Conservation (phyloP, 2,113 vertebrate genomes). For the Mobula birostris region DNA sequence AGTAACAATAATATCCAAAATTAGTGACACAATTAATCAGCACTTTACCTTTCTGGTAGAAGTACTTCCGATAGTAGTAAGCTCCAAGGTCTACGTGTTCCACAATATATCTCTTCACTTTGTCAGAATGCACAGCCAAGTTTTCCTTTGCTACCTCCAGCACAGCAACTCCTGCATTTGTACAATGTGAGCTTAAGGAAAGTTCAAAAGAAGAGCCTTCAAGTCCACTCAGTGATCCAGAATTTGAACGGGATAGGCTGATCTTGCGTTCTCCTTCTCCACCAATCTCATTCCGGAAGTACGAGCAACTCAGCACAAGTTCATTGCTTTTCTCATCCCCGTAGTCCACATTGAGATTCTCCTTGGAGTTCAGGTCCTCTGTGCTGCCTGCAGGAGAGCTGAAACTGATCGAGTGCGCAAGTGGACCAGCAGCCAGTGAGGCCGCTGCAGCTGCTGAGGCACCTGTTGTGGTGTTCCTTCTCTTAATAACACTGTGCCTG, state of each 20-base stretch:
- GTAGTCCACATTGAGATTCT: conserved; percentile 72
- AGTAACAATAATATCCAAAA: neutral
- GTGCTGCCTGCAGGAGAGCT: conserved; percentile 88
- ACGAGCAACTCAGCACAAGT: conserved; percentile 84
- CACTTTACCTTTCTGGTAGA: conserved; percentile 81
- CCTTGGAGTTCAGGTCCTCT: conserved; percentile 82
- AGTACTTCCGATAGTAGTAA: conserved; percentile 87
- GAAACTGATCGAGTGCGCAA: conserved; percentile 78
- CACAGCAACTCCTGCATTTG: conserved; percentile 85
- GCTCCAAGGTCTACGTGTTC: conserved; percentile 89
- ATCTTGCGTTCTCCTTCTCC: conserved; percentile 77
- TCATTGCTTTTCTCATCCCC: conserved; percentile 92
- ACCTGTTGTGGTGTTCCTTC: conserved; percentile 85
- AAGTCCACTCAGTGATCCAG: conserved; percentile 67
- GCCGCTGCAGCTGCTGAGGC: conserved; percentile 86
- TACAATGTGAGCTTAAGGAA: conserved; percentile 78
- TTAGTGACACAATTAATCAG: neutral
- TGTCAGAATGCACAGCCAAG: conserved; percentile 70
- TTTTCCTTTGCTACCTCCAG: conserved; percentile 85
- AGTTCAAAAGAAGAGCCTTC: conserved; percentile 79
- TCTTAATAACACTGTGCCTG: conserved; percentile 76
- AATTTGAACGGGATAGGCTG: conserved; percentile 79
- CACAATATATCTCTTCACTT: conserved; percentile 82
- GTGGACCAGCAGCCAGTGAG: conserved; percentile 66
- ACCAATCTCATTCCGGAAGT: conserved; percentile 90